Percentiles rank a stretch among this genome's conserved stretches.
Evolutionary conservation across 2,888 invertebrate species (phyloP).

Genomic region (Zelleria hepariella): DNA sequence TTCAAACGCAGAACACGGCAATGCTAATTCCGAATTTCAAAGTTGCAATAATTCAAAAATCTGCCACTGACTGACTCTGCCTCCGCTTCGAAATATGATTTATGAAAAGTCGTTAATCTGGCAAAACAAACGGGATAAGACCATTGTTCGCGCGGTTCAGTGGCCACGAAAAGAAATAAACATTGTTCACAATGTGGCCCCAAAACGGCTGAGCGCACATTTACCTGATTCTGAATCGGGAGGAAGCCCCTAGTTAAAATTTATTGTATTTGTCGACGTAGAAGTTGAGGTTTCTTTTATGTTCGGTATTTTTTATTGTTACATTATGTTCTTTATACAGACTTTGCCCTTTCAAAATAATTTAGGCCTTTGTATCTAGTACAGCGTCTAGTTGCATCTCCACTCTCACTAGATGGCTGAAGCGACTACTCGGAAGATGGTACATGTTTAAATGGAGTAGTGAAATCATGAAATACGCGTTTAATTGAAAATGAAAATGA

Average conservation of each 20-base stretch:
- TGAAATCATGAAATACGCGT: too few relatives aligned
- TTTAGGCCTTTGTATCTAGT: too few relatives aligned
- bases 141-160: conserved; percentile 26
- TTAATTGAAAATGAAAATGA: too few relatives aligned
- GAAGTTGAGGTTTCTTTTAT: not conserved
- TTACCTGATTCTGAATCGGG: conserved; percentile 1
- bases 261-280: not conserved
- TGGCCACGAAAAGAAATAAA: conserved; percentile 19
- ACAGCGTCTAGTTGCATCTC: too few relatives aligned
- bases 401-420: too few relatives aligned
- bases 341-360: not conserved
- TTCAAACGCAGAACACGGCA: not conserved
- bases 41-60: not conserved
- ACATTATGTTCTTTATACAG: not conserved
- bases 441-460: too few relatives aligned
- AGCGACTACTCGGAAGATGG: too few relatives aligned
- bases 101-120: conserved; percentile 10
- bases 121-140: conserved; percentile 6
- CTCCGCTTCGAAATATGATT: not conserved
- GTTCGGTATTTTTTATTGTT: not conserved
- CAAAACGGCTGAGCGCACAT: conserved; percentile 22
- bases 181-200: conserved; percentile 10
- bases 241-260: not conserved
- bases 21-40: not conserved
- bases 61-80: not conserved